A percentile compares a stretch with the other conserved stretches of the same genome.
These are phyloP conservation scores for Podocnemis expansa DNA, from an alignment of 2,113 vertebrate genomes.

Conservation along the genomic window DNA sequence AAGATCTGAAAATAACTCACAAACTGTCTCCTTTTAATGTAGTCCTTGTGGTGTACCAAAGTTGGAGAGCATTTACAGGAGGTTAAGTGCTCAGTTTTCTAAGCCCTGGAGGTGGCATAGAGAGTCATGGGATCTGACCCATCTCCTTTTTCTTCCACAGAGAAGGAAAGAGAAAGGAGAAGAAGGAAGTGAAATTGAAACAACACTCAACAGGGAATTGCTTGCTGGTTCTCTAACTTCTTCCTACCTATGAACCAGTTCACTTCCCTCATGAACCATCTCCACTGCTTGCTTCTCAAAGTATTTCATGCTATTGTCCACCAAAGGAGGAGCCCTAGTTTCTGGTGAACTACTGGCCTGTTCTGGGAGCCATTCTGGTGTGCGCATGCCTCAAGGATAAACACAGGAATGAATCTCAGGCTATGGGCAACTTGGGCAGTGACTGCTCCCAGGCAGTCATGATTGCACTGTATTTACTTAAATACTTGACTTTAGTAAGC, in stretches of 20 bases:
- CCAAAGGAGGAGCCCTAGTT: not conserved
- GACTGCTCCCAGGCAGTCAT: not conserved
- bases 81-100: constrained; percentile 63
- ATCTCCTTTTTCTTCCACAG: not conserved
- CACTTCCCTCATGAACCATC: not conserved
- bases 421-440: not conserved
- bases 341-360: not conserved
- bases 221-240: not conserved
- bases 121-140: not conserved
- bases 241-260: not conserved
- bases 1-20: constrained; percentile 62
- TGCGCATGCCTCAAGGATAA: rapidly evolving
- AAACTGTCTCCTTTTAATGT: constrained; percentile 52
- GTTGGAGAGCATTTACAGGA: constrained; percentile 17
- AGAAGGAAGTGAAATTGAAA: not conserved
- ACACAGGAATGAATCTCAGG: not conserved
- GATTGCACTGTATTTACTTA: not conserved
- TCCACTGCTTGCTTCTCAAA: not conserved
- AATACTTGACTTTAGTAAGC: not conserved
- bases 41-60: constrained; percentile 44
- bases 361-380: not conserved
- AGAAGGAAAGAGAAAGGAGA: not conserved
- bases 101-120: not conserved
- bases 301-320: not conserved
- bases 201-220: not conserved